Evolutionary conservation across 2,113 vertebrate species (phyloP).

Genomic region (Tetrax tetrax): DNA sequence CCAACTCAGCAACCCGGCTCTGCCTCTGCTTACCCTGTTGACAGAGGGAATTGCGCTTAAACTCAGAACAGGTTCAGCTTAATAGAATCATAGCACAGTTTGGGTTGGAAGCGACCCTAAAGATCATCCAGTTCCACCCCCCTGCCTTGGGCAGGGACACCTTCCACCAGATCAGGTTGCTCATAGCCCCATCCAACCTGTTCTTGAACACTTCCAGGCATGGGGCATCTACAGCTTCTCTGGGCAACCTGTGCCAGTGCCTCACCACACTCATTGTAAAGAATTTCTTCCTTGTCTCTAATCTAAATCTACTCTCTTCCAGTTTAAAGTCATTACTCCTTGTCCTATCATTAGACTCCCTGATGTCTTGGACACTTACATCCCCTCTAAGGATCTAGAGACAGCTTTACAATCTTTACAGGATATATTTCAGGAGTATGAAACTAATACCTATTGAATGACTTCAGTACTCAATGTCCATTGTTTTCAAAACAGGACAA

Average conservation of each 20-base stretch:
- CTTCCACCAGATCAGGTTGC: fast-evolving
- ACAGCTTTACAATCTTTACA: neutral
- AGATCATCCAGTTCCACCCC: fast-evolving
- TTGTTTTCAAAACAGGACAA: neutral
- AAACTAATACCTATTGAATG: neutral
- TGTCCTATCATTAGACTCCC: neutral
- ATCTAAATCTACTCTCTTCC: neutral
- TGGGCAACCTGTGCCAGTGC: neutral
- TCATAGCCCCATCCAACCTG: neutral
- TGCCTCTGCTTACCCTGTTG: neutral
- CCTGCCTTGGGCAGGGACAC: fast-evolving
- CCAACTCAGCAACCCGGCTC: neutral
- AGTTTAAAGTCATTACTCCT: neutral
- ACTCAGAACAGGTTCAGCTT: neutral
- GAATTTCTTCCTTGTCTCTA: neutral
- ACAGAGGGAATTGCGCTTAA: neutral
- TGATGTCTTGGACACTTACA: neutral
- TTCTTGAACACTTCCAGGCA: neutral
- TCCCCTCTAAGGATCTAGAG: neutral
- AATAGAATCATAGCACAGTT: neutral
- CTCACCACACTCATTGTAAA: neutral
- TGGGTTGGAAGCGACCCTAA: neutral
- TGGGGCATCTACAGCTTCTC: neutral
- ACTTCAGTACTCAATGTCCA: neutral
- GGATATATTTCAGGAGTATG: neutral